Base-by-base conservation (phyloP, 2,113 vertebrate species). In the Axis porcinus region DNA sequence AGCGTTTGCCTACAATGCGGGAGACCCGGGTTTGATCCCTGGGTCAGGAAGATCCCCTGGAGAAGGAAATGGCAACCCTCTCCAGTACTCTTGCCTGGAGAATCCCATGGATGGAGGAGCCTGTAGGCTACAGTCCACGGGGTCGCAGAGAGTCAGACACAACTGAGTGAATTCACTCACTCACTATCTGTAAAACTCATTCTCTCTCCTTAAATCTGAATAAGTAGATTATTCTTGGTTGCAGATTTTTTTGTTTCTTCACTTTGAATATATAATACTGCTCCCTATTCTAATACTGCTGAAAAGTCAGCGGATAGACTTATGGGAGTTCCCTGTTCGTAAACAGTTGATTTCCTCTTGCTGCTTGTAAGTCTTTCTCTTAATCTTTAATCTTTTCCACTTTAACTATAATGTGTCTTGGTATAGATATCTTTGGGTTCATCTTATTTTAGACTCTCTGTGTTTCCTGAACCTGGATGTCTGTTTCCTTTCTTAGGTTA, bases 141-240 rank as follows among this genome's bases (percentile, higher is more conserved):
- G 33, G 16, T n/a, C 15, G 17, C 33, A 64, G n/a, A 64, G 62
- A n/a, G 15, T 64, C 0, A 1, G 62, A 67, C 62, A 67, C 1
- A 3, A n/a, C 62, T 64, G 62, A n/a, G 62, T 0, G 3, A n/a
- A 3, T 17, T 70, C 17, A 11, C 9, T 36, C 64, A 36, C 11
- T 70, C n/a, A 70, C n/a, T 70, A 0, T 70, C 14, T 19, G 45
- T 81, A 81, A 81, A 81, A 81, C 45, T 81, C 45, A 19, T 79
- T 33, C 33, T 81, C 17, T 50, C 8, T 81, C 28, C 78, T 52
- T 33, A 33, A 52, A 50, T 81, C 78, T 52, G 47, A 52, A 81
- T 52, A 30, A 30, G 78, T 33, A 81, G 30, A n/a, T 33, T 81
- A 81, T 33, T 52, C 47, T 81, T 52, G 47, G 30, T 52, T 81